Percentiles rank a stretch among this genome's conserved stretches.
Evolutionary conservation across 2,113 vertebrate species (phyloP).

Genomic region (Circaetus gallicus): DNA sequence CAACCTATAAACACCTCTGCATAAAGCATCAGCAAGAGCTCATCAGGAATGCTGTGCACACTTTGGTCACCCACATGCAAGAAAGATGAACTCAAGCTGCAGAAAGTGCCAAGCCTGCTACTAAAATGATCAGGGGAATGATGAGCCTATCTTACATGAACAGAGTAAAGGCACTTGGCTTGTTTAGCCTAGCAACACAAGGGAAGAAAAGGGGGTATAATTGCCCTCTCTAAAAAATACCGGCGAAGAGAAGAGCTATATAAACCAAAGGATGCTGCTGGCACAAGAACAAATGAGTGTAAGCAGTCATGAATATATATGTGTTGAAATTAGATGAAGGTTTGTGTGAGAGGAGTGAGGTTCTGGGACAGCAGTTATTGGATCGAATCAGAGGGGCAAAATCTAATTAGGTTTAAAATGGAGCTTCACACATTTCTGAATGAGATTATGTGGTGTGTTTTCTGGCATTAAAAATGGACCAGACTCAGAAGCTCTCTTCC

Average conservation of each 20-base stretch:
- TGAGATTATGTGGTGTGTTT: neutral
- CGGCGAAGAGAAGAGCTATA: neutral
- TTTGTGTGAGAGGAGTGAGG: neutral
- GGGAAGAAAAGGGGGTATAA: neutral
- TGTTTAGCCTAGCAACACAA: neutral
- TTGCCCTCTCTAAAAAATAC: neutral
- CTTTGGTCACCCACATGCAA: neutral
- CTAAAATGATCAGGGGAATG: neutral
- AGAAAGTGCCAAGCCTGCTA: neutral
- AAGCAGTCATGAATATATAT: neutral
- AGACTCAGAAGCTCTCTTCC: neutral
- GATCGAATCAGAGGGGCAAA: neutral
- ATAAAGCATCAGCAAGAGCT: neutral
- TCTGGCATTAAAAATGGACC: neutral
- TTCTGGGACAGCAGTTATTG: neutral
- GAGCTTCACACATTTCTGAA: conserved; percentile 1
- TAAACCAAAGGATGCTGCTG: neutral
- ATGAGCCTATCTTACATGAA: neutral
- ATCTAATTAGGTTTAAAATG: conserved; percentile 21
- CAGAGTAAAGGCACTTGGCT: neutral
- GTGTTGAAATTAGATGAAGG: neutral
- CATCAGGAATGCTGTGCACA: neutral
- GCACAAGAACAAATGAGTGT: neutral
- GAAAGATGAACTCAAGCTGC: neutral
- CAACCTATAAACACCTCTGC: neutral